Percentiles rank a stretch among this genome's conserved stretches.
Evolutionary conservation across 1,140 invertebrate species (phyloP).

Genomic region (Pogonus chalceus): DNA sequence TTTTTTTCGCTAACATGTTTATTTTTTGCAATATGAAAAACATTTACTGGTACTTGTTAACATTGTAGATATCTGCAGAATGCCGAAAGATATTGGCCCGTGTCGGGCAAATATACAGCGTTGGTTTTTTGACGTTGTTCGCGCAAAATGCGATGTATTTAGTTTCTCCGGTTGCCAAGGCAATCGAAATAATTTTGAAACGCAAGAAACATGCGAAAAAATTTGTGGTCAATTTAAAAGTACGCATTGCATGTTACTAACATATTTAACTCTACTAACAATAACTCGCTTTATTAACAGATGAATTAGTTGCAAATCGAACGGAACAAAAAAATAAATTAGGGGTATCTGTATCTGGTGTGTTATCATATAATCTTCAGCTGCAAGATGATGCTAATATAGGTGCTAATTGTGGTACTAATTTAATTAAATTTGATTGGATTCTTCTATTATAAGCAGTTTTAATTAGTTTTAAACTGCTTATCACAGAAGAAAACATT

Average conservation of each 20-base stretch:
- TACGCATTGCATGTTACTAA: constrained; percentile 36
- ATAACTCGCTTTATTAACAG: constrained; percentile 12
- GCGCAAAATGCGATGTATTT: constrained; percentile 58
- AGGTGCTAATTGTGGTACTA: constrained; percentile 3
- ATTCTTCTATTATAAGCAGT: neutral
- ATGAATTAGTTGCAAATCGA: constrained; percentile 30
- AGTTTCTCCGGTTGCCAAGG: constrained; percentile 65
- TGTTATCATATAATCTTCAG: constrained; percentile 27
- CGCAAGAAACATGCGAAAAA: constrained; percentile 37
- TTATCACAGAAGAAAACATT: constrained; percentile 19
- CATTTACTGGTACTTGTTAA: neutral
- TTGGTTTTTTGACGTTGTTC: constrained; percentile 60
- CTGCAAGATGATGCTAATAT: constrained; percentile 26
- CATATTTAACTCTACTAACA: constrained; percentile 16
- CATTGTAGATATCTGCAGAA: constrained; percentile 42
- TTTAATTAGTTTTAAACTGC: neutral
- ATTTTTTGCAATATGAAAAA: no score
- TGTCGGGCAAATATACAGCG: constrained; percentile 55
- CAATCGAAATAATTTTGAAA: constrained; percentile 63
- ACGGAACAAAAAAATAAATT: constrained; percentile 25
- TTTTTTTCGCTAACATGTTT: no score
- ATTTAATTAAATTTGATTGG: neutral
- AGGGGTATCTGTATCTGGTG: constrained; percentile 28
- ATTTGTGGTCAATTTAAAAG: constrained; percentile 34
- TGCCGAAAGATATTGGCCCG: constrained; percentile 46